phyloP scores from a whole-genome alignment of 2,888 invertebrate genomes.

The Philonicus albiceps region DNA sequence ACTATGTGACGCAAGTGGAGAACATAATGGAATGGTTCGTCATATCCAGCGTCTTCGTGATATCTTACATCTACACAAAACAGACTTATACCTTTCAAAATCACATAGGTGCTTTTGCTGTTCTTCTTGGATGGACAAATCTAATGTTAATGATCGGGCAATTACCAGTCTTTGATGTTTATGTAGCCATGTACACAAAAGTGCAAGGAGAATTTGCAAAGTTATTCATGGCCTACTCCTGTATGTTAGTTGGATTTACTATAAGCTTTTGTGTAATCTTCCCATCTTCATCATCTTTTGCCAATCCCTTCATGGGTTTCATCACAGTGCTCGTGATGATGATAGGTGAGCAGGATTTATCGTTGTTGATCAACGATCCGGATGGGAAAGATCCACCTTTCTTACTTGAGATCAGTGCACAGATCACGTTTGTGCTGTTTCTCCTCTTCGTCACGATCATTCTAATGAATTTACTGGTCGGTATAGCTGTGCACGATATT shows the following conservation, averaged over 20 bases:
- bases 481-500: slow-evolving; percentile 88
- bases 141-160: slow-evolving; percentile 92
- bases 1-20: slow-evolving; percentile 83
- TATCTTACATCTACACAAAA: slow-evolving; percentile 82
- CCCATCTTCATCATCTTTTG: slow-evolving; percentile 81
- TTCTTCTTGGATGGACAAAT: slow-evolving; percentile 86
- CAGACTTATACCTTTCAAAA: slow-evolving; percentile 84
- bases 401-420: slow-evolving; percentile 79
- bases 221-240: slow-evolving; percentile 84
- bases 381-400: slow-evolving; percentile 80
- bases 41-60: slow-evolving; percentile 82
- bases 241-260: slow-evolving; percentile 84
- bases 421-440: slow-evolving; percentile 82
- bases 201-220: slow-evolving; percentile 88
- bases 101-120: slow-evolving; percentile 86
- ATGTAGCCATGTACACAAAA: slow-evolving; percentile 90
- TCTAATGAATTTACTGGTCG: slow-evolving; percentile 84
- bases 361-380: slow-evolving; percentile 77
- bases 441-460: slow-evolving; percentile 85
- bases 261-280: slow-evolving; percentile 89
- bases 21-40: slow-evolving; percentile 90
- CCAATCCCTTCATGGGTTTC: slow-evolving; percentile 84
- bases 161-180: slow-evolving; percentile 85
- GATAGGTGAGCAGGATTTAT: slow-evolving; percentile 85
- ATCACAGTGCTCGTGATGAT: slow-evolving; percentile 88